Conservation (phyloP, 2,888 invertebrate species). For the Phrixothrix hirtus region DNA sequence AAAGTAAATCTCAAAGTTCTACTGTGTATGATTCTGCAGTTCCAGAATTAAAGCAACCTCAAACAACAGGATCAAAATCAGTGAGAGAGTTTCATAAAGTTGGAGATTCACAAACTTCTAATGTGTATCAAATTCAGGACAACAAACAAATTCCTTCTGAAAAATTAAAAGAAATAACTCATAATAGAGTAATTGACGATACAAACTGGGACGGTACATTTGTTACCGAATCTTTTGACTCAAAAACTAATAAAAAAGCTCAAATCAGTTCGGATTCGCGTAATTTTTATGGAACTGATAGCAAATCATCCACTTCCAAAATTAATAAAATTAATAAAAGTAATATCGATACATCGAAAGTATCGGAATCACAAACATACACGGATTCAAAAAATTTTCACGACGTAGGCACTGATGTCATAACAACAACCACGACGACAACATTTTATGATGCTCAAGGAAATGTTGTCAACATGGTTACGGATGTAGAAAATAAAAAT, state of each 20-base stretch:
- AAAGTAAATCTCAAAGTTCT: conserved; percentile 60
- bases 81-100: conserved; percentile 54
- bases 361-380: conserved; percentile 26
- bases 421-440: conserved; percentile 48
- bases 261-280: conserved; percentile 24
- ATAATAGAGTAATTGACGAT: conserved; percentile 10
- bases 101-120: conserved; percentile 48
- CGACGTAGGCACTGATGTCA: conserved; percentile 34
- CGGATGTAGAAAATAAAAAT: conserved; percentile 42
- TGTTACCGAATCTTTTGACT: conserved; percentile 19
- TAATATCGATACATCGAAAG: conserved; percentile 18
- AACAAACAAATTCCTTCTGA: conserved; percentile 4
- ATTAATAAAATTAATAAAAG: conserved; percentile 14
- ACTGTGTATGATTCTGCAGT: conserved; percentile 63
- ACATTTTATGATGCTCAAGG: conserved; percentile 54
- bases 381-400: conserved; percentile 41
- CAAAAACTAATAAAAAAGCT: conserved; percentile 12
- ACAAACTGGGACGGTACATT: conserved; percentile 37
- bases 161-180: conserved; percentile 4
- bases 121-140: conserved; percentile 35
- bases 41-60: conserved; percentile 55
- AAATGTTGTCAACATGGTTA: conserved; percentile 49
- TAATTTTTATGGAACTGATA: conserved; percentile 28
- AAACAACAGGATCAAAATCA: conserved; percentile 57
- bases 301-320: conserved; percentile 10